Percentiles rank a stretch among this genome's conserved stretches.
phyloP scores from a whole-genome alignment of 2,888 invertebrate genomes.

The Erpobdella octoculata region DNA sequence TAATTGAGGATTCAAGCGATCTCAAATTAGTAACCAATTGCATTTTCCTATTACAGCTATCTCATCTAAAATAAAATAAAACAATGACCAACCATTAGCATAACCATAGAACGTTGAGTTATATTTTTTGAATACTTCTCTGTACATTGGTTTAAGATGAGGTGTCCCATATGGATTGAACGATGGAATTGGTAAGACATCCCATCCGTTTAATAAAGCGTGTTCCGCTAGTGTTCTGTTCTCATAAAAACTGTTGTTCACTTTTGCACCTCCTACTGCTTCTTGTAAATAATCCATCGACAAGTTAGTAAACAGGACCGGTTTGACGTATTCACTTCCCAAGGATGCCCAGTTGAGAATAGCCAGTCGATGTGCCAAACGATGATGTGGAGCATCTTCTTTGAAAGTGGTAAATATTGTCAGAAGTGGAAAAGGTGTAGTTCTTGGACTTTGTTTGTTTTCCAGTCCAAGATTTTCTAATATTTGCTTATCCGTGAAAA shows the following conservation, averaged over 20 bases:
- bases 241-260: too few relatives aligned
- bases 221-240: background rate
- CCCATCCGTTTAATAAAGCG: constrained; percentile 5
- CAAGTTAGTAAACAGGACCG: constrained; percentile 8
- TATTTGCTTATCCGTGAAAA: too few relatives aligned
- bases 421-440: background rate
- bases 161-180: constrained; percentile 13
- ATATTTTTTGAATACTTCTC: constrained; percentile 10
- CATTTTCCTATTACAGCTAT: too few relatives aligned
- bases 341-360: constrained; percentile 5
- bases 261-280: too few relatives aligned
- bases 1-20: too few relatives aligned
- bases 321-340: background rate
- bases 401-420: constrained; percentile 13
- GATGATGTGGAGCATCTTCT: background rate
- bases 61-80: too few relatives aligned
- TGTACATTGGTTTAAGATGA: constrained; percentile 10
- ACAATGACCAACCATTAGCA: constrained; percentile 11
- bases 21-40: too few relatives aligned
- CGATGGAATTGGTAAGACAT: constrained; percentile 1
- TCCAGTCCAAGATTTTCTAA: too few relatives aligned
- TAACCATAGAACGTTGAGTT: constrained; percentile 4
- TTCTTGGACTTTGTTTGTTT: too few relatives aligned
- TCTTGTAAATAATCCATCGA: too few relatives aligned
- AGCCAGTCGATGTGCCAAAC: background rate